Percentiles rank a stretch among this genome's conserved stretches.
Evolutionary conservation across 1,140 invertebrate species (phyloP).

Genomic region (Pteromalus puparum): DNA sequence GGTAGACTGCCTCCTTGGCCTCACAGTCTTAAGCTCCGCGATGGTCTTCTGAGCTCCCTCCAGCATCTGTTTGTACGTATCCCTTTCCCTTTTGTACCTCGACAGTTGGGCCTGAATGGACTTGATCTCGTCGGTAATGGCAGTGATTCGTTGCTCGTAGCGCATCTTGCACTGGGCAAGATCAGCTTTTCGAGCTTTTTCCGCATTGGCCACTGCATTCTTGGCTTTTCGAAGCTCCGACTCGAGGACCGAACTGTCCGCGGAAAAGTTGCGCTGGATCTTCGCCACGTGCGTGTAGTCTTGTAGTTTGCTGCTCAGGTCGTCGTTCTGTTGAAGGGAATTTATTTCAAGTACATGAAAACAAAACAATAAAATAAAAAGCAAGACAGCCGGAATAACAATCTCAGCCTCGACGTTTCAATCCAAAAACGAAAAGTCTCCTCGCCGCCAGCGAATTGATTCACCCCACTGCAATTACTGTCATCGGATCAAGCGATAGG

Average conservation of each 20-base stretch:
- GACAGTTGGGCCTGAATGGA: constrained; percentile 86
- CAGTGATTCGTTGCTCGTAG: constrained; percentile 90
- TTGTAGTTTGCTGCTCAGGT: constrained; percentile 86
- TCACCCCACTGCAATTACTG: neutral
- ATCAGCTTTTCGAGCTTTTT: constrained; percentile 89
- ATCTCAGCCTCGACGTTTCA: no score
- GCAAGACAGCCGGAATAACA: no score
- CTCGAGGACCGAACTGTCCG: constrained; percentile 84
- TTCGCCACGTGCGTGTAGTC: constrained; percentile 91
- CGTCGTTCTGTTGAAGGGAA: constrained; percentile 81
- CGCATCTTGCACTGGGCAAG: constrained; percentile 89
- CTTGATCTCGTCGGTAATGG: constrained; percentile 90
- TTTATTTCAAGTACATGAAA: neutral
- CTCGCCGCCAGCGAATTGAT: neutral
- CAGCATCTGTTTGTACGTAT: constrained; percentile 93
- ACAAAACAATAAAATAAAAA: no score
- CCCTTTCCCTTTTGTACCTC: constrained; percentile 90
- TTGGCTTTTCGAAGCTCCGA: constrained; percentile 84
- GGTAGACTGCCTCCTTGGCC: constrained; percentile 66
- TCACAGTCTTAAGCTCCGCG: constrained; percentile 80
- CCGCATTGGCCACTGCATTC: constrained; percentile 83
- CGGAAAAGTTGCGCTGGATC: constrained; percentile 85
- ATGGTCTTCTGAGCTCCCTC: constrained; percentile 90
- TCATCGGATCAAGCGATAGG: neutral
- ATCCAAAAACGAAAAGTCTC: no score